Percentiles rank a stretch among this genome's conserved stretches.
phyloP scores from a whole-genome alignment of 2,113 vertebrate genomes.

The Onychostruthus taczanowskii region DNA sequence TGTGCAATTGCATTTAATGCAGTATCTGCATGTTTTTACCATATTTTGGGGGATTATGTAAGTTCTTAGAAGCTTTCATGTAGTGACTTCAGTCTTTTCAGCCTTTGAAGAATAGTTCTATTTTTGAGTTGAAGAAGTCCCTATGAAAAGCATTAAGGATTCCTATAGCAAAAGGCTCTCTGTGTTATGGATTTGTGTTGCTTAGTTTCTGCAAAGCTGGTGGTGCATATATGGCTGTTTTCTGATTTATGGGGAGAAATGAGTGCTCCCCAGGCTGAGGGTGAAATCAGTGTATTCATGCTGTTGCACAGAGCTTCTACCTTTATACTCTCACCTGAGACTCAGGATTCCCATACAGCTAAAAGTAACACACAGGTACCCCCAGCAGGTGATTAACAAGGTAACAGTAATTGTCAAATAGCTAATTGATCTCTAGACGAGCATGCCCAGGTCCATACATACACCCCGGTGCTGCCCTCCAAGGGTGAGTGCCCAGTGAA shows the following conservation, averaged over 20 bases:
- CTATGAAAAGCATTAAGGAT: neutral
- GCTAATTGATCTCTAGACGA: neutral
- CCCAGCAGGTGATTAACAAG: neutral
- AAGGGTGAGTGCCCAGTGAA: rapidly evolving
- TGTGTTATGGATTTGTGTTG: neutral
- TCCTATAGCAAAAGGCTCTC: neutral
- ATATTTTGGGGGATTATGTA: neutral
- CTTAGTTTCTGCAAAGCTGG: neutral
- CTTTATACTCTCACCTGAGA: neutral
- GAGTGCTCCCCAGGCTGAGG: neutral
- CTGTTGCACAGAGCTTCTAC: neutral
- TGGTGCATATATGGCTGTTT: neutral
- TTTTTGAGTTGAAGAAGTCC: neutral
- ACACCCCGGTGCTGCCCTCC: neutral
- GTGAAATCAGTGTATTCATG: neutral
- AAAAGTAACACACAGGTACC: neutral
- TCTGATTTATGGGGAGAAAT: neutral
- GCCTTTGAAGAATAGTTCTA: neutral
- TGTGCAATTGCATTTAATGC: neutral
- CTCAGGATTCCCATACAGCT: neutral
- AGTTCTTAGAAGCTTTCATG: neutral
- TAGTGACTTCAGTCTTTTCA: conserved; percentile 10
- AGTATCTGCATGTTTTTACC: conserved; percentile 28
- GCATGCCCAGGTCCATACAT: rapidly evolving
- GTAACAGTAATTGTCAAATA: neutral